A percentile compares a stretch with the other conserved stretches of the same genome.
phyloP scores from a whole-genome alignment of 2,797 vertebrate species.

The Myotis planiceps region DNA sequence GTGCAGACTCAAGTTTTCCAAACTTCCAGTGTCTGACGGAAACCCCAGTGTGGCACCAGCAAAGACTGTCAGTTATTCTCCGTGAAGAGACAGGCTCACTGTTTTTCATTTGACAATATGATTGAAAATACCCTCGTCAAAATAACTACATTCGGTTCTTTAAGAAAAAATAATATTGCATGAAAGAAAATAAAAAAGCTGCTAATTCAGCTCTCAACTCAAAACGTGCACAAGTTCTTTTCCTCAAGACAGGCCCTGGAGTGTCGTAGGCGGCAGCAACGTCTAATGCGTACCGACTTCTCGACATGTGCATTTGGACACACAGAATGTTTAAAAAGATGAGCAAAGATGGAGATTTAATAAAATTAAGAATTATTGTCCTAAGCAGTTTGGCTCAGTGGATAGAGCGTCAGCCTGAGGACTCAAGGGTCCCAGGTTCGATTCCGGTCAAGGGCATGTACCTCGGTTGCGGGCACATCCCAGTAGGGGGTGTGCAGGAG shows the following conservation, averaged over 20 bases:
- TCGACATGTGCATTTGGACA: background rate
- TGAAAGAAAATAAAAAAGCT: background rate
- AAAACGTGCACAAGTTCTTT: background rate
- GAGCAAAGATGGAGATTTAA: background rate
- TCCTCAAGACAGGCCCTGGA: accelerated
- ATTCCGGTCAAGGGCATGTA: too few relatives aligned
- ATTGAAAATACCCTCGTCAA: background rate
- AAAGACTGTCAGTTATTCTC: background rate
- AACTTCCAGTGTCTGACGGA: background rate
- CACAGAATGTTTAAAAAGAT: background rate
- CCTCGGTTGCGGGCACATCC: too few relatives aligned
- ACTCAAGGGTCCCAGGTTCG: too few relatives aligned
- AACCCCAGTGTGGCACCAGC: background rate
- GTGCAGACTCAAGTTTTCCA: background rate
- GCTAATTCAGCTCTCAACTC: background rate
- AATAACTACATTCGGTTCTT: background rate
- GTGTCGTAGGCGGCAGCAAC: accelerated
- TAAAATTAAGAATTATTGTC: background rate
- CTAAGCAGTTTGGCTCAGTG: too few relatives aligned
- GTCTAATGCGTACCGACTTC: accelerated
- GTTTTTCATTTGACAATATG: background rate
- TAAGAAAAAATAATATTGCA: background rate
- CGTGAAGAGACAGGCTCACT: background rate
- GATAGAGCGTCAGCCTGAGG: too few relatives aligned
- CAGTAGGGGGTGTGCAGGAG: too few relatives aligned